These are phyloP conservation scores for Pseudopleuronectes americanus DNA, from an alignment of 2,797 vertebrate species.

Conservation along the genomic window DNA sequence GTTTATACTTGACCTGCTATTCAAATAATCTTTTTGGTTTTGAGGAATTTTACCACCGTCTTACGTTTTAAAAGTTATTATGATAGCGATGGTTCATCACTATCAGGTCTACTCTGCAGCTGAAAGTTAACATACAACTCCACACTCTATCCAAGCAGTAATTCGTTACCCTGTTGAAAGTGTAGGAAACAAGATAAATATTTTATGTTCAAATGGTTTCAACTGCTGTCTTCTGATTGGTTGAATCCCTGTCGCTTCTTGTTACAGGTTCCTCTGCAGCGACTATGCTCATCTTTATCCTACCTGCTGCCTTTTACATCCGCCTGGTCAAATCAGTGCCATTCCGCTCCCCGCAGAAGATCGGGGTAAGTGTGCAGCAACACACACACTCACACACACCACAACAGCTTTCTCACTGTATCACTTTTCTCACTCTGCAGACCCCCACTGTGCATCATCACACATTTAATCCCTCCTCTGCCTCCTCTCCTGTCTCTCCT, in stretches of 20 bases:
- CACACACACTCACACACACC: conserved; percentile 4
- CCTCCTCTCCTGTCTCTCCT: conserved; percentile 21
- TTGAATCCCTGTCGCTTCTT: background rate
- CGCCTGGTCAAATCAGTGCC: conserved; percentile 92
- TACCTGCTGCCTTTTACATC: conserved; percentile 95
- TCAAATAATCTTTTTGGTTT: no score
- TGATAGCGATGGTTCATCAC: no score
- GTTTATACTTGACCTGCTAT: no score
- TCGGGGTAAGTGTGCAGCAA: conserved; percentile 86
- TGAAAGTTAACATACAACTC: no score
- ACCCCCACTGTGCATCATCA: conserved; percentile 9
- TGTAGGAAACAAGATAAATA: no score
- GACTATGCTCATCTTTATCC: conserved; percentile 97
- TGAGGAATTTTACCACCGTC: no score
- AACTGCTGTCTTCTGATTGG: background rate
- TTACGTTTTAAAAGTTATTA: no score
- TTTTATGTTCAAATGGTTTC: no score
- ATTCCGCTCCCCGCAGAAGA: conserved; percentile 91
- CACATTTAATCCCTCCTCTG: conserved; percentile 10
- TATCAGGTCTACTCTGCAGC: no score
- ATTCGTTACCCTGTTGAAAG: no score
- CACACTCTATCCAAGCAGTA: no score
- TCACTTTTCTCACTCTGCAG: conserved; percentile 24
- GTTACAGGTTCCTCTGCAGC: conserved; percentile 93
- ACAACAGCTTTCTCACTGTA: conserved; percentile 36